A percentile compares a stretch with the other conserved stretches of the same genome.
These are phyloP conservation scores for Apotomis betuletana DNA, from an alignment of 2,888 invertebrate species.

Conservation along the genomic window DNA sequence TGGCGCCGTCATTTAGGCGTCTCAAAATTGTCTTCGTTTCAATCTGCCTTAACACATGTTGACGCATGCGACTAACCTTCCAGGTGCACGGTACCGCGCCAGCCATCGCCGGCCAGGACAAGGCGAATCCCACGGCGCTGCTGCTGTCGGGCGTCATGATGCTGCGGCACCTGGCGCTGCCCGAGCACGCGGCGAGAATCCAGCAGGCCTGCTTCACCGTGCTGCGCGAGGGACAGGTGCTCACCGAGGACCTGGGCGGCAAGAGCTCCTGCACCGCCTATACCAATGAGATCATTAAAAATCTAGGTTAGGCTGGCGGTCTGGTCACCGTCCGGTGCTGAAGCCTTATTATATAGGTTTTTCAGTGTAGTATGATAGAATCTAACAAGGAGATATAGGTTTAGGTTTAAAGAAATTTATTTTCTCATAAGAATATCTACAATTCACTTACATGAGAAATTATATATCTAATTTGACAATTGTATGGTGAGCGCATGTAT, in stretches of 20 bases:
- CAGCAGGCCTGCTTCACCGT: slow-evolving; percentile 93
- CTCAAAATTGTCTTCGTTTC: too few relatives aligned
- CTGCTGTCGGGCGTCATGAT: slow-evolving; percentile 99
- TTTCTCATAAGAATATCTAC: too few relatives aligned
- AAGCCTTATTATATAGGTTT: too few relatives aligned
- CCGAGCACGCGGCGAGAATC: slow-evolving; percentile 88
- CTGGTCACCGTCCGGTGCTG: slow-evolving; percentile 13
- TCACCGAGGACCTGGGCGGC: slow-evolving; percentile 98
- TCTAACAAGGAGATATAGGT: too few relatives aligned
- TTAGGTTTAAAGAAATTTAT: too few relatives aligned
- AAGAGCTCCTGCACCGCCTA: slow-evolving; percentile 95
- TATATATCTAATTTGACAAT: too few relatives aligned
- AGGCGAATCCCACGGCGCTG: slow-evolving; percentile 98
- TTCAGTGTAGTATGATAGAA: too few relatives aligned
- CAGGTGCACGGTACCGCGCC: slow-evolving; percentile 99
- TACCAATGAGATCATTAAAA: slow-evolving; percentile 91
- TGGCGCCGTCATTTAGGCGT: too few relatives aligned
- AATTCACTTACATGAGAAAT: too few relatives aligned
- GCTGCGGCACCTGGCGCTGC: slow-evolving; percentile 94
- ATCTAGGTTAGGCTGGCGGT: slow-evolving; percentile 52
- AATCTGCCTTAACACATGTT: too few relatives aligned
- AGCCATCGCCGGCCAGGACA: slow-evolving; percentile 97
- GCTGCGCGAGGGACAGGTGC: slow-evolving; percentile 90
- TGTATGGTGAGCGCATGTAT: too few relatives aligned
- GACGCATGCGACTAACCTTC: slow-evolving; percentile 35